Conservation (phyloP, 2,113 vertebrate species). For the Clupea harengus region DNA sequence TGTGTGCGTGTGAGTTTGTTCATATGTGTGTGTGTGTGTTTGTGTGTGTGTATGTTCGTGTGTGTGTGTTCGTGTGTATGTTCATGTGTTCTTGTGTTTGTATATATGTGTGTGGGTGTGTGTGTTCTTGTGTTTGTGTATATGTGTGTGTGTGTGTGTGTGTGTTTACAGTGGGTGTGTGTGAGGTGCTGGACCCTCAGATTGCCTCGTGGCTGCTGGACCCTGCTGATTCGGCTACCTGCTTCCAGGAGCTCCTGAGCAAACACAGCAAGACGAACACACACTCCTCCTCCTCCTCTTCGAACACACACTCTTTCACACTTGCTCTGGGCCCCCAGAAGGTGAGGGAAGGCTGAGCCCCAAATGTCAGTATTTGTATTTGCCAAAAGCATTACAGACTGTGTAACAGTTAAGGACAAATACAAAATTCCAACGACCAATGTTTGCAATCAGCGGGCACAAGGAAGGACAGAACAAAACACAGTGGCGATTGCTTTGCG, state of each 20-base stretch:
- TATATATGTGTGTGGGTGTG: background rate
- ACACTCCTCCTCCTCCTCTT: conserved; percentile 21
- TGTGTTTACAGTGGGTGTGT: conserved; percentile 68
- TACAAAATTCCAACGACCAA: background rate
- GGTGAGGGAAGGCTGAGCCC: conserved; percentile 42
- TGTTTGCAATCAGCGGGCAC: too few relatives aligned
- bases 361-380: too few relatives aligned
- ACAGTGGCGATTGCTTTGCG: too few relatives aligned
- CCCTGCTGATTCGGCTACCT: conserved; percentile 74
- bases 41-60: conserved; percentile 63
- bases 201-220: conserved; percentile 88
- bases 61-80: background rate
- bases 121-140: background rate
- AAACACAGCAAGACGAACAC: conserved; percentile 67
- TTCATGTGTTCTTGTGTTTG: background rate
- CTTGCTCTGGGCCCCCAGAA: conserved; percentile 35
- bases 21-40: background rate
- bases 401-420: too few relatives aligned
- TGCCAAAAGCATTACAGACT: too few relatives aligned
- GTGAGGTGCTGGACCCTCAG: conserved; percentile 80
- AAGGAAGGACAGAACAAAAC: too few relatives aligned
- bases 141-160: background rate
- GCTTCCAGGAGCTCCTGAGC: conserved; percentile 76
- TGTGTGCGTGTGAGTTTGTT: conserved; percentile 70
- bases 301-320: conserved; percentile 25